Conservation (phyloP, 2,113 vertebrate species). For the Acrocephalus kingi region DNA sequence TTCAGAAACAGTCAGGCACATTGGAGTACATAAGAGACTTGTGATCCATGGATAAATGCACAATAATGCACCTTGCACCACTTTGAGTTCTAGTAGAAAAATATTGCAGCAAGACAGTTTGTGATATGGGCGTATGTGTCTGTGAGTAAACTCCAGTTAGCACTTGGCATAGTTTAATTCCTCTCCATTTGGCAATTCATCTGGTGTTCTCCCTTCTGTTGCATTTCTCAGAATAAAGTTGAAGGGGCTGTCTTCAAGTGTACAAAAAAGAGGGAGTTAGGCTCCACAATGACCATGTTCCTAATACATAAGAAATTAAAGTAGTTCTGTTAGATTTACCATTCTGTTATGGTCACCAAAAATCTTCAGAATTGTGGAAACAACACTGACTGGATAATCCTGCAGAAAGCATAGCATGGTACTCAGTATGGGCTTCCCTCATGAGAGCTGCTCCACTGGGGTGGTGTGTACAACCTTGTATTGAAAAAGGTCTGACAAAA, state of each 20-base stretch:
- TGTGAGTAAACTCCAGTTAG: conserved; percentile 41
- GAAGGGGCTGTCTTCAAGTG: neutral
- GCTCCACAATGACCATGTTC: neutral
- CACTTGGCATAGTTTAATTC: neutral
- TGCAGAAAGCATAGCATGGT: neutral
- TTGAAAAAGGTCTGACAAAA: neutral
- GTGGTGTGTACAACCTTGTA: neutral
- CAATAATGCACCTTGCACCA: neutral
- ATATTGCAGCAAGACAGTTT: neutral
- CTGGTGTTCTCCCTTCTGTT: conserved; percentile 42
- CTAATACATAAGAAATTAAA: neutral
- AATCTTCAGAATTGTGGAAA: neutral
- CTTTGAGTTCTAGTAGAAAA: neutral
- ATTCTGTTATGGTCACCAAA: neutral
- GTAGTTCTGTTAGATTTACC: neutral
- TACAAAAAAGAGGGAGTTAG: neutral
- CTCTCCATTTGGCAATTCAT: conserved; percentile 48
- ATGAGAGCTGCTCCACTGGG: neutral
- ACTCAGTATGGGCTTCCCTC: neutral
- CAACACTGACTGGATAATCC: neutral
- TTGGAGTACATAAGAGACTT: neutral
- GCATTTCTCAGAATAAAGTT: neutral
- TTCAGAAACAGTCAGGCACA: neutral
- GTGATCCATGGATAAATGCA: neutral
- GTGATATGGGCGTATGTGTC: neutral